Evolutionary conservation across 1,140 invertebrate genomes (phyloP), one percentile per base, ranked within the genome.

Genomic region (Panulirus ornatus): DNA sequence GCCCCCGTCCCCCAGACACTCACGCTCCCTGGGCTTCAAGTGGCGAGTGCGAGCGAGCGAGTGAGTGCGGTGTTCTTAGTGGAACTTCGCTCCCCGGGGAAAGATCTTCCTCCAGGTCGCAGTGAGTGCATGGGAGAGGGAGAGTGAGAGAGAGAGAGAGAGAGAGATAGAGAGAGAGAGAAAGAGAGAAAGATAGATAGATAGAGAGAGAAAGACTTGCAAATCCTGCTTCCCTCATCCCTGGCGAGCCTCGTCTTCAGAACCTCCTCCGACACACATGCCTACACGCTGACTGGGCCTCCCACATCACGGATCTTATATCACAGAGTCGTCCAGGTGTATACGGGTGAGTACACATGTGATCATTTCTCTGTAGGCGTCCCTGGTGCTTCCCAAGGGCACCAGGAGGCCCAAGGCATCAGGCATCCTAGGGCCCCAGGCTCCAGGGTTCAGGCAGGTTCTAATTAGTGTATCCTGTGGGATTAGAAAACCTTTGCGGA

Each of bases 261-360:
- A n/a, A 22, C 83, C 83, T 19, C 51, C n/a, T 66, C 47, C 34
- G 19, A 38, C 81, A 54, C 79, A 85, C 66, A 71, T 47, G 42
- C 83, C 44, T 51, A 84, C 27, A 66, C 51, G 71, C 27, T 71
- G 82, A 84, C 27, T 71, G 82, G n/a, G 40, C 16, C 63, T 84
- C 58, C n/a, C n/a, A n/a, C n/a, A n/a, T n/a, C n/a, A n/a, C n/a
- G n/a, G n/a, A n/a, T n/a, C n/a, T n/a, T n/a, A n/a, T n/a, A 1
- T 0, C 63, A 8, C 44, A 6, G 8, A 40, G 42, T 30, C 42
- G 83, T 34, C 82, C 9, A 2, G 30, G 58, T 42, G 14, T 16
- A 44, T n/a, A n/a, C n/a, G 14, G 83, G 83, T 85, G 83, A 85
- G 83, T 85, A 85, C 83, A 70, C 6, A 27, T 70, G 58, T 44